Conservation (phyloP, 1,140 invertebrate species). For the Bombus vancouverensis region DNA sequence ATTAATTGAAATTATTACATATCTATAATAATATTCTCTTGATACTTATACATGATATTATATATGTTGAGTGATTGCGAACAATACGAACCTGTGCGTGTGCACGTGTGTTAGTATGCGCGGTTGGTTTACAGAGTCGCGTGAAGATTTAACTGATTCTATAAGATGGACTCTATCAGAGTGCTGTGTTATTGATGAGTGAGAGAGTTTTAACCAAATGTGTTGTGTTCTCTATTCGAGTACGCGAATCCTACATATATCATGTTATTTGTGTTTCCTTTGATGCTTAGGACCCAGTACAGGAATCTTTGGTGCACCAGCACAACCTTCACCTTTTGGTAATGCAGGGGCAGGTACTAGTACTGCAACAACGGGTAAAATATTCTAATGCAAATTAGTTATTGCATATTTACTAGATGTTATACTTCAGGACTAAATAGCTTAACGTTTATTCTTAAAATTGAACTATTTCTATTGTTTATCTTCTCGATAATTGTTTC, state of each 20-base stretch:
- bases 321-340: constrained; percentile 82
- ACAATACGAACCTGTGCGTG: not conserved
- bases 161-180: too few species aligned
- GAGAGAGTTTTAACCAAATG: too few species aligned
- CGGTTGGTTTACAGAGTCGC: not conserved
- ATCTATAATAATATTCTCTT: not conserved
- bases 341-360: constrained; percentile 75
- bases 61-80: not conserved
- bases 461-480: not conserved
- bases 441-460: not conserved
- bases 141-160: too few species aligned
- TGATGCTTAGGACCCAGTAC: constrained; percentile 75
- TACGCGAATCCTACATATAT: too few species aligned
- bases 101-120: not conserved
- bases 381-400: constrained; percentile 24
- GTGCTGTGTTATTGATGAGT: too few species aligned
- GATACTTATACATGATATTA: not conserved
- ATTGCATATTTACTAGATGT: not conserved
- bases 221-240: too few species aligned
- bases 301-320: constrained; percentile 84
- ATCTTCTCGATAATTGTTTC: not conserved
- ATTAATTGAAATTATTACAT: not conserved
- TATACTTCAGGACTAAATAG: not conserved
- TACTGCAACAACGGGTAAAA: constrained; percentile 75
- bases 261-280: not conserved